Evolutionary conservation across 1,140 invertebrate species (phyloP).

Genomic region (Brachionus rubens): DNA sequence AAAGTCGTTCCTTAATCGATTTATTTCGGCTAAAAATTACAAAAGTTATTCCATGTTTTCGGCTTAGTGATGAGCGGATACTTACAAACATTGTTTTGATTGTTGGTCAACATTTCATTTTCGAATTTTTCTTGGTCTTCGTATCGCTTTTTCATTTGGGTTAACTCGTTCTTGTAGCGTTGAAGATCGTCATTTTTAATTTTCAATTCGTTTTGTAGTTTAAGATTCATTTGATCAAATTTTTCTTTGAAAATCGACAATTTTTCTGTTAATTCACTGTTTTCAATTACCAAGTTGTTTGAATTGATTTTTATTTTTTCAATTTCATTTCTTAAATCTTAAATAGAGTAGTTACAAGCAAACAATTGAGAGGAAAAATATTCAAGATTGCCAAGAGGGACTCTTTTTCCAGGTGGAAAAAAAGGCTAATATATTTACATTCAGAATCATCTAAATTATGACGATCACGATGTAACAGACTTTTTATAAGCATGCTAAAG

Average conservation of each 20-base stretch:
- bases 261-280: conserved; percentile 23
- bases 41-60: background rate
- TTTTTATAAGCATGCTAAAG: no score
- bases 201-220: background rate
- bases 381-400: no score
- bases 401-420: no score
- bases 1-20: background rate
- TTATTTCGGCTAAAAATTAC: conserved; percentile 12
- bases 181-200: background rate
- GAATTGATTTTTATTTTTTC: background rate
- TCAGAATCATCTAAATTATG: no score
- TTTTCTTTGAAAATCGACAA: background rate
- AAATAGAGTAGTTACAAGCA: background rate
- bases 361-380: no score
- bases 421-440: no score
- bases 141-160: background rate
- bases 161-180: conserved; percentile 3
- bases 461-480: no score
- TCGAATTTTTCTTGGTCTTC: conserved; percentile 40
- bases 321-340: background rate
- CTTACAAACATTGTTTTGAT: conserved; percentile 3
- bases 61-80: no score
- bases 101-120: conserved; percentile 22
- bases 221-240: background rate
- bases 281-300: conserved; percentile 11